A percentile compares a stretch with the other conserved stretches of the same genome.
These are phyloP conservation scores for Crax fasciolata DNA, from an alignment of 2,797 vertebrate species.

Conservation along the genomic window DNA sequence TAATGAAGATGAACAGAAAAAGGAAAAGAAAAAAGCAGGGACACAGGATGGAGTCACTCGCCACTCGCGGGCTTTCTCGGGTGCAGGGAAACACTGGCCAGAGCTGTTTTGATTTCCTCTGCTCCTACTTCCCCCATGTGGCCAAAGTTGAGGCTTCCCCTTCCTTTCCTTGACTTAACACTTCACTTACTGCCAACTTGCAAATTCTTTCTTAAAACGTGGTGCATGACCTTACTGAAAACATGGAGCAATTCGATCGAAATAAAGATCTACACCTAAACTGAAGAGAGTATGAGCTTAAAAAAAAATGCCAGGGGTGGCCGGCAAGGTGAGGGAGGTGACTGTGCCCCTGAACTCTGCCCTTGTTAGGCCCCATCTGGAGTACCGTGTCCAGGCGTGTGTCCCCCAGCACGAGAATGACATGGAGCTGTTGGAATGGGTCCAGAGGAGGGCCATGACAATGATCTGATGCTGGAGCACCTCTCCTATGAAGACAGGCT, in stretches of 20 bases:
- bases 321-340: no score
- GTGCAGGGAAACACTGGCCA: background rate
- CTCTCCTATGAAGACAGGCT: no score
- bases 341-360: no score
- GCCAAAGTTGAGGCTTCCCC: background rate
- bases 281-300: background rate
- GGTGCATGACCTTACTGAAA: background rate
- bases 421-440: no score
- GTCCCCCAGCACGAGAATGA: no score
- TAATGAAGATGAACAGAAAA: background rate
- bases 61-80: background rate
- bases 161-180: background rate
- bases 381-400: no score
- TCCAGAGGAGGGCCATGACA: no score
- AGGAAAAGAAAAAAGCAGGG: background rate
- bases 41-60: accelerated
- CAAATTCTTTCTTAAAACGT: background rate
- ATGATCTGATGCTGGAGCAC: no score
- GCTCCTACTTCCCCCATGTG: background rate
- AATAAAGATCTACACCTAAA: background rate
- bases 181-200: background rate
- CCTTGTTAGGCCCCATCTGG: no score
- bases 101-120: background rate
- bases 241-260: background rate
- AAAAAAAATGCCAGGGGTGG: background rate